These are phyloP conservation scores for Hyperoodon ampullatus DNA, from an alignment of 2,113 vertebrate genomes.

Conservation along the genomic window DNA sequence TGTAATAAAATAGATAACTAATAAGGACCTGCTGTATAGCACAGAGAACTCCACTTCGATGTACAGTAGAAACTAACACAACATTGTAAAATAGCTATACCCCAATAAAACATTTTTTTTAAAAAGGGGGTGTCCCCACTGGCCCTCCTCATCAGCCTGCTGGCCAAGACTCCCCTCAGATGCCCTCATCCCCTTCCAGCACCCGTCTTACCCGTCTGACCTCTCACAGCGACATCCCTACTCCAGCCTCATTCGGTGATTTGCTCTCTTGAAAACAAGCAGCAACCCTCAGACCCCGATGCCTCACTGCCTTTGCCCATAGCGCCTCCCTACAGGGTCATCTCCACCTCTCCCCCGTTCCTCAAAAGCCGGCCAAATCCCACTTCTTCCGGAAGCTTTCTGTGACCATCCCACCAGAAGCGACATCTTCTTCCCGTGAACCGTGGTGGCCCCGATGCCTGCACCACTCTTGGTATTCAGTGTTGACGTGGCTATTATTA, in stretches of 20 bases:
- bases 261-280: not conserved
- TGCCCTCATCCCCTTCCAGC: not conserved
- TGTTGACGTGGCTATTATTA: accelerated
- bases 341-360: not conserved
- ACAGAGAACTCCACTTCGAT: no score
- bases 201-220: not conserved
- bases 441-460: not conserved
- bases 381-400: not conserved
- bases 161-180: accelerated
- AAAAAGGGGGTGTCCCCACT: not conserved
- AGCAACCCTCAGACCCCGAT: accelerated
- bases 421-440: not conserved
- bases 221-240: not conserved
- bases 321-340: accelerated
- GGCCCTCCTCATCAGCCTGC: not conserved
- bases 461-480: not conserved
- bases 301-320: not conserved
- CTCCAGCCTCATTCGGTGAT: not conserved
- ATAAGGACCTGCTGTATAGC: no score
- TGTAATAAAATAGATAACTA: no score
- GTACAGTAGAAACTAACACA: no score
- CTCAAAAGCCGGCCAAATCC: not conserved
- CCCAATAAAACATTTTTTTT: no score
- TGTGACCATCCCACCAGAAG: not conserved
- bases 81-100: no score